phyloP scores from a whole-genome alignment of 2,797 vertebrate genomes.

The Sebastes taczanowskii region DNA sequence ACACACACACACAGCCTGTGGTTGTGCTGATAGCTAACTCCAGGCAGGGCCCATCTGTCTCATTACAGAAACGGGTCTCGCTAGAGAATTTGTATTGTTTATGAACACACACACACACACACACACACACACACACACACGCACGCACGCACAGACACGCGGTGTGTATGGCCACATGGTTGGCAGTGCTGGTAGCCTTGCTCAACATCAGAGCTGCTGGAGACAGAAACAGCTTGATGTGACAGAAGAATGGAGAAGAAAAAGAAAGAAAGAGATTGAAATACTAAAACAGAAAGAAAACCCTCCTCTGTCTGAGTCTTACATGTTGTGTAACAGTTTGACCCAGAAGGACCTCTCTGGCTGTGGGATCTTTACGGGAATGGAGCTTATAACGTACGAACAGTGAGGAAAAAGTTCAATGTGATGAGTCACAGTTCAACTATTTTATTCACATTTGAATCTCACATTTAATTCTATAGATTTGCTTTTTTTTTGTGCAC shows the following conservation, averaged over 20 bases:
- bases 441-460: neutral
- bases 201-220: conserved; percentile 59
- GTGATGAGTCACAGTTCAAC: neutral
- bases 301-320: conserved; percentile 25
- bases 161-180: conserved; percentile 37
- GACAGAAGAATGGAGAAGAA: conserved; percentile 43
- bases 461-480: neutral
- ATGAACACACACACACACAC: conserved; percentile 31
- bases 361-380: conserved; percentile 12
- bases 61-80: conserved; percentile 70
- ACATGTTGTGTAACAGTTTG: conserved; percentile 35
- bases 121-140: conserved; percentile 11
- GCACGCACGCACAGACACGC: neutral
- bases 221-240: conserved; percentile 50
- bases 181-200: conserved; percentile 50
- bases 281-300: conserved; percentile 33
- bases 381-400: neutral
- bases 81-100: conserved; percentile 71
- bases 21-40: conserved; percentile 65
- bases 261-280: conserved; percentile 9
- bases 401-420: neutral
- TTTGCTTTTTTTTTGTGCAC: neutral
- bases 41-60: conserved; percentile 74
- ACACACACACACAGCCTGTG: conserved; percentile 50
- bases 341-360: conserved; percentile 12